Percentiles rank a stretch among this genome's conserved stretches.
Conservation (phyloP, 1,140 invertebrate species). For the Vollenhovia emeryi region DNA sequence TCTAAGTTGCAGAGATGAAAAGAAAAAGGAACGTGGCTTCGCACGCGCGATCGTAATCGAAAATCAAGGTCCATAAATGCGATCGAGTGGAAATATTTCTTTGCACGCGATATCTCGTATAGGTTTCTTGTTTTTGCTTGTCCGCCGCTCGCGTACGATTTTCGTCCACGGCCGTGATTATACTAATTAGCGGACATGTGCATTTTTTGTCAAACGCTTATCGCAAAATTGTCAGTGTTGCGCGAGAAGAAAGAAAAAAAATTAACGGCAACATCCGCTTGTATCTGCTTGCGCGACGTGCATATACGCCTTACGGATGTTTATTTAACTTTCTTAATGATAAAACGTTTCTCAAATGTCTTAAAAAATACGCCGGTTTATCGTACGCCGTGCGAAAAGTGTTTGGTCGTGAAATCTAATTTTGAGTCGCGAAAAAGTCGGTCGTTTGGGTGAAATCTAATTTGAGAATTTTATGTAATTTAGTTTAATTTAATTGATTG, state of each 20-base stretch:
- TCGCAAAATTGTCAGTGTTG: not conserved
- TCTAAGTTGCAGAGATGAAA: not conserved
- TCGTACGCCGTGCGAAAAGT: not conserved
- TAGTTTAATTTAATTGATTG: too few relatives aligned
- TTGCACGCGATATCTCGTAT: not conserved
- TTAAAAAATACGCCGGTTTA: not conserved
- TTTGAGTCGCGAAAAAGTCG: too few relatives aligned
- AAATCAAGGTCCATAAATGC: not conserved
- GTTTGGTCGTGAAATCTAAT: too few relatives aligned
- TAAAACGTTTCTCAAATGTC: not conserved
- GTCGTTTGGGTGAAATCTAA: not conserved
- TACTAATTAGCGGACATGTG: not conserved
- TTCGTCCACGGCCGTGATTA: not conserved
- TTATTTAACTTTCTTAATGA: constrained; percentile 9
- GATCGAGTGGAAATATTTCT: not conserved
- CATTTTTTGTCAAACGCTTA: not conserved
- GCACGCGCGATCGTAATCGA: not conserved
- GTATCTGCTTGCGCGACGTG: not conserved
- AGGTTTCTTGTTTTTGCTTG: constrained; percentile 10
- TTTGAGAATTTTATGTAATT: too few relatives aligned
- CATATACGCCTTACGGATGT: not conserved
- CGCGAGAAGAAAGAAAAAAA: not conserved
- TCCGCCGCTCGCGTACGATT: not conserved
- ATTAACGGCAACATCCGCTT: not conserved
- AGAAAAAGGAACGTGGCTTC: not conserved